phyloP scores from a whole-genome alignment of 2,113 vertebrate genomes.

The Galbula dea region DNA sequence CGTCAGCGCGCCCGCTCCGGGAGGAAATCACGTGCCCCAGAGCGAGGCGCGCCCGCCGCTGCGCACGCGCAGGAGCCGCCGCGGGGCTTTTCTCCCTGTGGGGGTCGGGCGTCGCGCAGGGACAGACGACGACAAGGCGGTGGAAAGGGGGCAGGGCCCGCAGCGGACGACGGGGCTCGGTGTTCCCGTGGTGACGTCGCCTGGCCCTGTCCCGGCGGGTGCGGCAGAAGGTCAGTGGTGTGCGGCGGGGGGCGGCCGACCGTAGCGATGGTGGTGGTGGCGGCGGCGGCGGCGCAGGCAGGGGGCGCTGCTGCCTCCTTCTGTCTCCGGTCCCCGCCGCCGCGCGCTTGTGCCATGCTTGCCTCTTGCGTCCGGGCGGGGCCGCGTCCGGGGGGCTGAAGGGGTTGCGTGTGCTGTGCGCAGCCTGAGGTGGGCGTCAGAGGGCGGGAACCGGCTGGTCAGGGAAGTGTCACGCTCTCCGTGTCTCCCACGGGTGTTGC shows the following conservation, averaged over 20 bases:
- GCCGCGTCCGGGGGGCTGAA: background rate
- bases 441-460: accelerated
- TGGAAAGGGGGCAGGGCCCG: no score
- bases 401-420: background rate
- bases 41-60: background rate
- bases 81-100: background rate
- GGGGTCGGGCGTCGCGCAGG: background rate
- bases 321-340: accelerated
- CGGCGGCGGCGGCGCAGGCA: background rate
- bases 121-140: background rate
- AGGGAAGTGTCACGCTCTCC: accelerated
- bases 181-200: background rate
- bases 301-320: background rate
- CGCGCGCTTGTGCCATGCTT: background rate
- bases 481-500: accelerated
- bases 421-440: background rate
- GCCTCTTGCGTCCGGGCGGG: background rate
- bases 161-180: background rate
- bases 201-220: background rate
- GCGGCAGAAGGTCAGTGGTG: background rate
- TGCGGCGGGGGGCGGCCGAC: background rate
- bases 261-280: background rate
- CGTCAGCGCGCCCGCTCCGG: background rate
- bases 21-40: background rate
- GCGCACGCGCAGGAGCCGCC: background rate